Conservation (phyloP, 2,797 vertebrate genomes). For the Huso huso region DNA sequence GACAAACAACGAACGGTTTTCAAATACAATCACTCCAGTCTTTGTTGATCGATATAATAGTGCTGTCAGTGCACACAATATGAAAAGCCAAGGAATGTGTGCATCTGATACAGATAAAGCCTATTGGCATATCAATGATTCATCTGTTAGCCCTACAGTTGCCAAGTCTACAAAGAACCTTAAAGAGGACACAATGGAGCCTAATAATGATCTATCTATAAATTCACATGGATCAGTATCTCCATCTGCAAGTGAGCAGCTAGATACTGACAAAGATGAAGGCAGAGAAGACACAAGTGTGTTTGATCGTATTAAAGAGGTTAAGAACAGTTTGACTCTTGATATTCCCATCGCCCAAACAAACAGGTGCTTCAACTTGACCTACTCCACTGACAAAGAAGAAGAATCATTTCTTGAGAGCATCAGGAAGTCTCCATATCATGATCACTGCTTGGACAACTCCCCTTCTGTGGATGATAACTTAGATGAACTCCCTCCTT, state of each 20-base stretch:
- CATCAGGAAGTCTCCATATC: conserved; percentile 46
- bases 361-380: conserved; percentile 75
- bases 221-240: conserved; percentile 55
- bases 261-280: conserved; percentile 60
- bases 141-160: conserved; percentile 32
- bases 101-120: conserved; percentile 1
- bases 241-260: conserved; percentile 55
- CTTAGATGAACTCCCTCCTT: conserved; percentile 45
- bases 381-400: conserved; percentile 73
- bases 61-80: conserved; percentile 7
- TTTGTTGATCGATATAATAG: conserved; percentile 47
- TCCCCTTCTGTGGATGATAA: conserved; percentile 60
- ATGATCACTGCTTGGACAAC: conserved; percentile 56
- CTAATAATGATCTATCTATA: conserved; percentile 62
- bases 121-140: conserved; percentile 11
- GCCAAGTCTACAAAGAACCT: conserved; percentile 44
- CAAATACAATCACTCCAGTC: conserved; percentile 50
- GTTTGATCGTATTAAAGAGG: conserved; percentile 61
- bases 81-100: background rate
- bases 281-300: conserved; percentile 49
- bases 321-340: conserved; percentile 51
- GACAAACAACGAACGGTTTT: conserved; percentile 31
- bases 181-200: conserved; percentile 38
- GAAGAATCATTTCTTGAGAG: conserved; percentile 54
- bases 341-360: conserved; percentile 75